Evolutionary conservation across 2,797 vertebrate species (phyloP).

Genomic region (Enteromius radiatus): DNA sequence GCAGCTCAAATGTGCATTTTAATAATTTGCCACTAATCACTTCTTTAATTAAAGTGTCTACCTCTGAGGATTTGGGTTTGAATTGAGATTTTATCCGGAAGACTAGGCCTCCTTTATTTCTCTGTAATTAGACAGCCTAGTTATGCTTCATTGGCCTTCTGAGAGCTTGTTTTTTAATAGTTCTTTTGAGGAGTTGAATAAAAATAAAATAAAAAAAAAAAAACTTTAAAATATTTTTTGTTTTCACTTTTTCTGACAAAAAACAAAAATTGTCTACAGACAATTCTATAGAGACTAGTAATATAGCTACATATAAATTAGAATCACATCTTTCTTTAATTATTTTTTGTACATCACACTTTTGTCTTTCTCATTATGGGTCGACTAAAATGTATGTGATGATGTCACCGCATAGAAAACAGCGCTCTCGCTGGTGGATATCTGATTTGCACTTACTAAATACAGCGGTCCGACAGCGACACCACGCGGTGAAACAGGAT

Average conservation of each 20-base stretch:
- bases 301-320: neutral
- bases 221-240: neutral
- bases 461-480: neutral
- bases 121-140: slow-evolving; percentile 39
- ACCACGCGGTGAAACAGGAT: neutral
- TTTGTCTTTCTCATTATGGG: neutral
- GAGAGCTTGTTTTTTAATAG: slow-evolving; percentile 15
- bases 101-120: slow-evolving; percentile 28
- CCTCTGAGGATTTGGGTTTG: slow-evolving; percentile 30
- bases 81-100: slow-evolving; percentile 43
- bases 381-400: neutral
- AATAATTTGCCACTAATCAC: slow-evolving; percentile 36
- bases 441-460: neutral
- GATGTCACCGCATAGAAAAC: neutral
- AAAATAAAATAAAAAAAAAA: no score
- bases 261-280: no score
- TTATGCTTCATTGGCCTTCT: slow-evolving; percentile 15
- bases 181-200: neutral
- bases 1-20: slow-evolving; percentile 22
- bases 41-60: slow-evolving; percentile 46
- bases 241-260: no score
- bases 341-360: neutral
- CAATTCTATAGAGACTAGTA: neutral
- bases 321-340: neutral
- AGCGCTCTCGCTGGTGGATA: neutral